Percentiles rank a stretch among this genome's conserved stretches.
Conservation (phyloP, 2,888 invertebrate genomes). For the Miltochrista miniata region DNA sequence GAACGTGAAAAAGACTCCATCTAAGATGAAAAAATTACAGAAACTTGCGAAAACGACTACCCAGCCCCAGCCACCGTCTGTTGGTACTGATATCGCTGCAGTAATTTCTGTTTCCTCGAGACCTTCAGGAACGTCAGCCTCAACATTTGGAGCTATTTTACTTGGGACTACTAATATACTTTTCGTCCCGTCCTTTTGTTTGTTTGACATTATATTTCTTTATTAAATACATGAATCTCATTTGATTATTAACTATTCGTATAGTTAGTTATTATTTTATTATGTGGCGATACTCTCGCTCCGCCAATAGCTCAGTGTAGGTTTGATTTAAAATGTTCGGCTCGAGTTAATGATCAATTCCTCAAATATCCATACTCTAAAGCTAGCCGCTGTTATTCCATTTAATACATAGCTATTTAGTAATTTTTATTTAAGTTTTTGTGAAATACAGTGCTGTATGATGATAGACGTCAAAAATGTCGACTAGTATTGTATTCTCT, state of each 20-base stretch:
- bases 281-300: too few species aligned
- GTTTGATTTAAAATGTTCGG: too few species aligned
- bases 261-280: slow-evolving; percentile 1
- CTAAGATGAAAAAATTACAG: slow-evolving; percentile 55
- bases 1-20: slow-evolving; percentile 68
- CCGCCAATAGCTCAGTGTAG: background rate
- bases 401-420: too few species aligned
- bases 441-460: too few species aligned
- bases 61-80: slow-evolving; percentile 77
- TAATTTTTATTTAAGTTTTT: too few species aligned
- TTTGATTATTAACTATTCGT: background rate
- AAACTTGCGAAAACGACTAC: slow-evolving; percentile 64
- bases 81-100: slow-evolving; percentile 69
- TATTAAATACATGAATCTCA: background rate
- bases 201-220: slow-evolving; percentile 22
- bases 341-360: too few species aligned
- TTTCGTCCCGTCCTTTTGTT: slow-evolving; percentile 41
- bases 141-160: slow-evolving; percentile 36
- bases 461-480: too few species aligned
- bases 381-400: too few species aligned
- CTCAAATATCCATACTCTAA: too few species aligned
- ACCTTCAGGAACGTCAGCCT: slow-evolving; percentile 54
- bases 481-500: too few species aligned
- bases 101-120: slow-evolving; percentile 74
- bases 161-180: slow-evolving; percentile 56